These are phyloP conservation scores for Aeoliscus strigatus DNA, from an alignment of 2,797 vertebrate species.

Conservation along the genomic window DNA sequence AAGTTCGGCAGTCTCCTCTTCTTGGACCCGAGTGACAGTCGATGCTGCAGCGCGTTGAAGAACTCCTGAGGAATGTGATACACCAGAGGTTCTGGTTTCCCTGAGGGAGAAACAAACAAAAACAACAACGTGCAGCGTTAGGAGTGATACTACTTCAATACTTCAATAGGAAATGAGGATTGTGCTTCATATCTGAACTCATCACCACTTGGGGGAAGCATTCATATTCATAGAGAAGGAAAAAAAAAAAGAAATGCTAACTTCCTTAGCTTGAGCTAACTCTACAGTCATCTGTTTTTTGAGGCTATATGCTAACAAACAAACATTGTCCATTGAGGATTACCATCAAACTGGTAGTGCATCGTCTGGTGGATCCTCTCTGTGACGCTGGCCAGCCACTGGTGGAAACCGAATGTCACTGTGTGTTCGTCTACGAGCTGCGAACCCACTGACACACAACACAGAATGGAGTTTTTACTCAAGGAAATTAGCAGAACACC, in stretches of 20 bases:
- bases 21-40: conserved; percentile 83
- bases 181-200: no score
- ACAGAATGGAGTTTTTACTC: no score
- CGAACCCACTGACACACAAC: conserved; percentile 60
- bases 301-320: no score
- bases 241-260: no score
- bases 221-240: no score
- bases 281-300: no score
- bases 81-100: conserved; percentile 85
- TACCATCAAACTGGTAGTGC: conserved; percentile 92
- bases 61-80: conserved; percentile 89
- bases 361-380: conserved; percentile 92
- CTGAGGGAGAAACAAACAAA: conserved; percentile 55
- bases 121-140: background rate
- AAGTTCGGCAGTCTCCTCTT: conserved; percentile 88
- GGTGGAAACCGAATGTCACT: conserved; percentile 83
- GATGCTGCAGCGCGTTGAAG: conserved; percentile 87
- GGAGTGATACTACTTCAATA: no score
- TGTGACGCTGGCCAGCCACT: conserved; percentile 86
- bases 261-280: no score
- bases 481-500: no score
- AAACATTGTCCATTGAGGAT: background rate
- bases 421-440: conserved; percentile 80
- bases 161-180: no score
- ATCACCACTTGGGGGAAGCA: no score